Evolutionary conservation across 1,140 invertebrate species (phyloP), one percentile per base, ranked within the genome.

Genomic region (Drosophila mojavensis): DNA sequence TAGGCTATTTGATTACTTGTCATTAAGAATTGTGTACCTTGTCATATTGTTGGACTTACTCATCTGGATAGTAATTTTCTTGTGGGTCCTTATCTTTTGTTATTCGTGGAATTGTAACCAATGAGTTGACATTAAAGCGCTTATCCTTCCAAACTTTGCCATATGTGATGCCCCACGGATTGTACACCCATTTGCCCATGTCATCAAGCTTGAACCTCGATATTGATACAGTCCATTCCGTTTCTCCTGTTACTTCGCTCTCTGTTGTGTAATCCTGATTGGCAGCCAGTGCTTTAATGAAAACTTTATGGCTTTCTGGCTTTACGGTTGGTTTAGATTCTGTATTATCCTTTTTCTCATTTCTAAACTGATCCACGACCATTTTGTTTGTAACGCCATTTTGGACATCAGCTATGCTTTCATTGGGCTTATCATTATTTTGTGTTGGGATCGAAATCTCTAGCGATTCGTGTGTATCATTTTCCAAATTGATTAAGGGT

Each of bases 121-220:
- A 0, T 0, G 36, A 30, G 1, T 51, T 9, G 5, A 26, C 0
- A 26, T 60, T 47, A 7, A 41, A 75, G 2, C 73, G 73, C 9
- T 61, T 75, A 33, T 75, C 67, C 7, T 24, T 4, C 43, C 56
- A 71, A 4, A 70, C 17, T 5, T 56, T 13, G 0, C 61, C 73
- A 51, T 50, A 65, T 4, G 61, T 65, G 2, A 65, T 13, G 13
- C 30, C 67, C 67, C 67, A 75, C 0, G 61, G 67, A 50, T 75
- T 75, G 33, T 41, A 41, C 2, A 75, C 55, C 67, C 67, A 71
- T 2, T 65, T 64, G 13, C 73, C 67, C 55, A 54, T 55, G 4
- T 10, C 15, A 30, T 75, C 55, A 0, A n/a, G 43, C 10, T 20
- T 20, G 17, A 43, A 45, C 5, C 0, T 26, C 2, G 67, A 55